A percentile compares a stretch with the other conserved stretches of the same genome.
phyloP scores from a whole-genome alignment of 2,113 vertebrate species.

The Cebidichthys violaceus region DNA sequence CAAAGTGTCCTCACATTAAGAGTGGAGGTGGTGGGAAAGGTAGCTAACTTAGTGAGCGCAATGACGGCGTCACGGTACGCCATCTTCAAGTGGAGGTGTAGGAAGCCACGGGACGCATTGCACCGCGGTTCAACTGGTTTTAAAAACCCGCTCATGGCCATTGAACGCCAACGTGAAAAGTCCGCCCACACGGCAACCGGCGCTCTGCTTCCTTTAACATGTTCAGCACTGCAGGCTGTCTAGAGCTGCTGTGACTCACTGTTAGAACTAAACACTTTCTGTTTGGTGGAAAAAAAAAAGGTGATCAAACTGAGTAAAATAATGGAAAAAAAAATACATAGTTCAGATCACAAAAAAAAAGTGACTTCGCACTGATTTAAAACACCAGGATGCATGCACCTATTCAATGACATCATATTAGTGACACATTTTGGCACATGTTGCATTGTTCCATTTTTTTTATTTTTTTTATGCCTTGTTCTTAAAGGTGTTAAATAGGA shows the following conservation, averaged over 20 bases:
- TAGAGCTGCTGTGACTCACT: constrained; percentile 41
- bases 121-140: constrained; percentile 33
- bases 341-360: constrained; percentile 1
- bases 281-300: background rate
- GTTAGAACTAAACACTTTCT: background rate
- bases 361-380: background rate
- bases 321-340: background rate
- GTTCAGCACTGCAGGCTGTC: constrained; percentile 14
- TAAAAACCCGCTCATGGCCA: constrained; percentile 38
- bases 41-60: constrained; percentile 4
- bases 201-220: constrained; percentile 2
- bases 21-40: constrained; percentile 25
- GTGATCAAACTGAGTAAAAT: background rate
- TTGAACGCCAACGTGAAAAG: constrained; percentile 31
- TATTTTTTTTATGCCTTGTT: too few relatives aligned
- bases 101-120: background rate
- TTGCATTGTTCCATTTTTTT: too few relatives aligned
- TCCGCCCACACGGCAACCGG: constrained; percentile 51
- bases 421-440: background rate
- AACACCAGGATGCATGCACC: background rate
- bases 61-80: constrained; percentile 12
- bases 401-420: background rate
- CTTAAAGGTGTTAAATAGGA: background rate
- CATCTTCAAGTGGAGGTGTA: constrained; percentile 13
- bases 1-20: constrained; percentile 24